phyloP scores from a whole-genome alignment of 2,797 vertebrate genomes.

The Chrosomus eos region DNA sequence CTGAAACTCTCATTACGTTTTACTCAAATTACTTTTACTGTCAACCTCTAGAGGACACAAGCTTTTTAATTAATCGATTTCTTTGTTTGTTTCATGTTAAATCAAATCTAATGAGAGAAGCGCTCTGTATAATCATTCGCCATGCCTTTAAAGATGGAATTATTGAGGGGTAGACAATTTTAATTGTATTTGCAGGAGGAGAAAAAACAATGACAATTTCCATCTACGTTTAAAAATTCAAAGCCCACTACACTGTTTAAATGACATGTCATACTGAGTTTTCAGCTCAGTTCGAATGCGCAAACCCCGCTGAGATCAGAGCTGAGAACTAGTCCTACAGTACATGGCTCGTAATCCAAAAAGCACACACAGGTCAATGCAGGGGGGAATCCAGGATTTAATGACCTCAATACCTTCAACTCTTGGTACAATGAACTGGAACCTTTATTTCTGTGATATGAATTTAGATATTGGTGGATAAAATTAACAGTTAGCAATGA shows the following conservation, averaged over 20 bases:
- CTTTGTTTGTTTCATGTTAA: conserved; percentile 65
- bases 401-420: conserved; percentile 8
- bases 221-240: conserved; percentile 40
- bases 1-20: conserved; percentile 55
- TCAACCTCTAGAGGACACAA: conserved; percentile 66
- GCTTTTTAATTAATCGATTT: conserved; percentile 65
- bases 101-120: conserved; percentile 63
- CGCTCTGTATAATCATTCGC: conserved; percentile 64
- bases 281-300: conserved; percentile 53
- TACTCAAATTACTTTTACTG: conserved; percentile 65
- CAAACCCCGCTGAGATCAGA: conserved; percentile 63
- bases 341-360: conserved; percentile 60
- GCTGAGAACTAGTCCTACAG: conserved; percentile 54
- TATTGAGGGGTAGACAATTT: conserved; percentile 61
- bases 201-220: conserved; percentile 59
- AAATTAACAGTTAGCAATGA: too few species aligned
- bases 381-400: conserved; percentile 30
- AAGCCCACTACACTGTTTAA: conserved; percentile 55
- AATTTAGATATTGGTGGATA: neutral
- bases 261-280: conserved; percentile 59
- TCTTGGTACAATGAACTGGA: conserved; percentile 14
- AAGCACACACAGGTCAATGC: conserved; percentile 60
- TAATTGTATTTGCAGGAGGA: conserved; percentile 66
- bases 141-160: conserved; percentile 63
- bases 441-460: conserved; percentile 34